phyloP scores from a whole-genome alignment of 2,113 vertebrate genomes.

The Todiramphus saurophagus region DNA sequence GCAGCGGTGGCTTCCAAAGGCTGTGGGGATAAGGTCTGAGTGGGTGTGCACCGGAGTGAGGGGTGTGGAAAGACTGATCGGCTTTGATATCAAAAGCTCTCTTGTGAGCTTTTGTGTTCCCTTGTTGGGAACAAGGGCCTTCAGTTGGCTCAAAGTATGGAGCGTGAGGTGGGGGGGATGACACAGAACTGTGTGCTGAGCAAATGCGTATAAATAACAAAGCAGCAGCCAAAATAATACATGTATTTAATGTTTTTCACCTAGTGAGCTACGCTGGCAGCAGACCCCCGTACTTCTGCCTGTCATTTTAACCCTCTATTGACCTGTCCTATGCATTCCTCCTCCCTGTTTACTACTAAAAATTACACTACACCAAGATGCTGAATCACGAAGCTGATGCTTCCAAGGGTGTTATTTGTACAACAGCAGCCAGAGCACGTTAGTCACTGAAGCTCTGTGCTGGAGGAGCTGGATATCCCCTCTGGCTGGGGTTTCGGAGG shows the following conservation, averaged over 20 bases:
- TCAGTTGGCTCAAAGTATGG: not conserved
- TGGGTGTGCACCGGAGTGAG: not conserved
- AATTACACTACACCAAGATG: not conserved
- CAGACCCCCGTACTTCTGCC: not conserved
- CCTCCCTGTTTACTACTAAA: not conserved
- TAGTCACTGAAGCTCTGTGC: not conserved
- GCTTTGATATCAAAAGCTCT: not conserved
- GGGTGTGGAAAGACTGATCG: not conserved
- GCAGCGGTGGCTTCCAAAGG: not conserved
- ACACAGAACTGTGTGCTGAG: not conserved
- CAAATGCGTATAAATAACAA: not conserved
- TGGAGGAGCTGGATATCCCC: not conserved
- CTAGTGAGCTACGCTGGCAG: not conserved
- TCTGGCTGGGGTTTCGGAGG: not conserved
- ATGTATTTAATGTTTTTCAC: not conserved
- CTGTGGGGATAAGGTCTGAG: not conserved
- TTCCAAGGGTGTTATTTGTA: not conserved
- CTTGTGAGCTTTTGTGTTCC: not conserved
- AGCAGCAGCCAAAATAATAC: not conserved
- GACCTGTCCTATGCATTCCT: not conserved
- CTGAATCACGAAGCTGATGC: rapidly evolving
- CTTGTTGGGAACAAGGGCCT: not conserved
- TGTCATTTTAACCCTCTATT: not conserved
- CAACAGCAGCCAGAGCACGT: rapidly evolving
- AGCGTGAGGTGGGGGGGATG: too few species aligned